Conservation (phyloP, 2,888 invertebrate species). For the Aphrophora alni region DNA sequence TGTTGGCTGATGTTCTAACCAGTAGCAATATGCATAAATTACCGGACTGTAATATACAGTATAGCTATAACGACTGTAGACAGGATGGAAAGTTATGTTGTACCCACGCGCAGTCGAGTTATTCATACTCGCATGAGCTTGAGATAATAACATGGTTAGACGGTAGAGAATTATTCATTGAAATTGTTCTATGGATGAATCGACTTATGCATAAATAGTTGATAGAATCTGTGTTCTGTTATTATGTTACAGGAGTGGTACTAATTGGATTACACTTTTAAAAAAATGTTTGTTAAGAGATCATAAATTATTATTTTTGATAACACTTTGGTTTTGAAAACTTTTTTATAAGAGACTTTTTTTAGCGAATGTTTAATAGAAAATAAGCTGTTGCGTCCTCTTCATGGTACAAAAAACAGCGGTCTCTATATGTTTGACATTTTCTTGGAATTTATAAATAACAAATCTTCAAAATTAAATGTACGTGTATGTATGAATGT, state of each 20-base stretch:
- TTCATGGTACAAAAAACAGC: too few relatives aligned
- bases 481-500: too few relatives aligned
- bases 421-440: too few relatives aligned
- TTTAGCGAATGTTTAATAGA: too few relatives aligned
- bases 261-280: too few relatives aligned
- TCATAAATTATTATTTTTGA: too few relatives aligned
- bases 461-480: too few relatives aligned
- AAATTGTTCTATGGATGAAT: neutral
- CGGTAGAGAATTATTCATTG: neutral
- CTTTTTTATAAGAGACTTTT: too few relatives aligned
- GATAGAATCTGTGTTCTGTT: neutral
- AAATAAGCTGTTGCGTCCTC: too few relatives aligned
- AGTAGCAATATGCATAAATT: conserved; percentile 48
- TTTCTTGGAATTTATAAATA: too few relatives aligned
- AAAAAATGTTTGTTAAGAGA: too few relatives aligned
- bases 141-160: neutral
- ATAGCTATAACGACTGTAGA: neutral
- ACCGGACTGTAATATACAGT: neutral
- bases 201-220: neutral
- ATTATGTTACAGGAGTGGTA: neutral
- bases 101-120: neutral
- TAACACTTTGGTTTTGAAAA: too few relatives aligned
- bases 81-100: neutral
- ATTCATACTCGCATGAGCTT: neutral
- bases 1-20: conserved; percentile 3